These are phyloP conservation scores for Physocephala rufipes DNA, from an alignment of 2,888 invertebrate genomes.

Conservation along the genomic window DNA sequence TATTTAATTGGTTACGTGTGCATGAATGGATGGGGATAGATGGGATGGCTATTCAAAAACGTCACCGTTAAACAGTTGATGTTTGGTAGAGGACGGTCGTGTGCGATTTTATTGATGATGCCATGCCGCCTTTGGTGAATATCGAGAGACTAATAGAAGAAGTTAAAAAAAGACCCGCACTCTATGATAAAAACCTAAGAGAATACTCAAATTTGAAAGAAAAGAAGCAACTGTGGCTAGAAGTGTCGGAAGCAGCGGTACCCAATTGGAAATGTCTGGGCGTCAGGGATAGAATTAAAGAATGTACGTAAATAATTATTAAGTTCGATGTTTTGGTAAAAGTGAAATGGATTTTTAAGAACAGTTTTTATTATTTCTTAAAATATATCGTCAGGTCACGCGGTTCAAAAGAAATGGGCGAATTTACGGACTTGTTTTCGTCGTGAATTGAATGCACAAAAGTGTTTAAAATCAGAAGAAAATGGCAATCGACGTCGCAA, in stretches of 20 bases:
- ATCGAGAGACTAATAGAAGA: too few relatives aligned
- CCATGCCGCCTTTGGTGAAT: too few relatives aligned
- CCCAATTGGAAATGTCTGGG: constrained; percentile 21
- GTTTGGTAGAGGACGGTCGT: too few relatives aligned
- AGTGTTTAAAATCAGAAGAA: constrained; percentile 26
- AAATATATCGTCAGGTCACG: constrained; percentile 1
- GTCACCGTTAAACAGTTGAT: too few relatives aligned
- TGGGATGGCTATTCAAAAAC: too few relatives aligned
- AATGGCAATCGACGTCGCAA: constrained; percentile 23
- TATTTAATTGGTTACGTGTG: too few relatives aligned
- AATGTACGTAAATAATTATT: constrained; percentile 19
- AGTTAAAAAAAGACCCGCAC: constrained; percentile 22
- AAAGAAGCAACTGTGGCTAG: constrained; percentile 19
- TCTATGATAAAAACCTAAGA: constrained; percentile 21
- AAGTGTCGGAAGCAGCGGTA: constrained; percentile 29
- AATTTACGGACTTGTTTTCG: constrained; percentile 16
- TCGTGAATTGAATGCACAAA: constrained; percentile 22
- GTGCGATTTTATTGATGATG: too few relatives aligned
- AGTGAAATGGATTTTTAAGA: background rate
- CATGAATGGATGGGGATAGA: too few relatives aligned
- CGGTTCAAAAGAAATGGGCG: constrained; percentile 1
- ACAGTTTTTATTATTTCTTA: background rate
- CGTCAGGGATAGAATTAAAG: constrained; percentile 10
- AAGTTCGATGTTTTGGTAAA: background rate
- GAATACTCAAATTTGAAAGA: constrained; percentile 4